A percentile compares a stretch with the other conserved stretches of the same genome.
Conservation (phyloP, 2,797 vertebrate genomes). For the Sebastolobus altivelis region DNA sequence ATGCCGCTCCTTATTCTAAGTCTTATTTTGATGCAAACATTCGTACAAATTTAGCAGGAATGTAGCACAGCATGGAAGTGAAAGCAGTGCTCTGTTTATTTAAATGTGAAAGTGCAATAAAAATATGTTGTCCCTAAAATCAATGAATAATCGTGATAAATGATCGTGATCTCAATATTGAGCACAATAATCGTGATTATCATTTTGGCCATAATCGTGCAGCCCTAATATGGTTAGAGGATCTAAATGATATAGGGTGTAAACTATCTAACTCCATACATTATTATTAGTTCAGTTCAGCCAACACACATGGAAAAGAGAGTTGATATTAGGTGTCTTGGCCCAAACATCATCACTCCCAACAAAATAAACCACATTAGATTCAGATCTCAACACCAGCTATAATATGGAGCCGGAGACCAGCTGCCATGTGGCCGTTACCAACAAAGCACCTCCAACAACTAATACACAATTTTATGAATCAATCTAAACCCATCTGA, state of each 20-base stretch:
- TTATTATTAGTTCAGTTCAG: neutral
- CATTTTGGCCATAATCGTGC: too few relatives aligned
- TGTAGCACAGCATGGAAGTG: too few relatives aligned
- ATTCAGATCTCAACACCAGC: neutral
- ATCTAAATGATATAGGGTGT: neutral
- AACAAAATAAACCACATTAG: neutral
- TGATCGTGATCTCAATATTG: accelerated
- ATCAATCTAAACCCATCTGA: neutral
- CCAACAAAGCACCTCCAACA: neutral
- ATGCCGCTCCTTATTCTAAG: too few relatives aligned
- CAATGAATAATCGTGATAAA: too few relatives aligned
- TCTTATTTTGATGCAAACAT: too few relatives aligned
- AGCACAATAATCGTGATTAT: too few relatives aligned
- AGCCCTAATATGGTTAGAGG: neutral
- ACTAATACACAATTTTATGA: neutral
- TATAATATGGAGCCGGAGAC: neutral
- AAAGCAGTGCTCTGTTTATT: too few relatives aligned
- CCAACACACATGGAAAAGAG: too few relatives aligned
- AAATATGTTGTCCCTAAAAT: too few relatives aligned
- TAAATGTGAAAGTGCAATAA: too few relatives aligned
- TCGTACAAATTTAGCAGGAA: too few relatives aligned
- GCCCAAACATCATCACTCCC: neutral
- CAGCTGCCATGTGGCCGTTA: neutral
- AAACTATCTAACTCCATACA: neutral
- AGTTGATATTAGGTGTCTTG: neutral